Evolutionary conservation across 2,113 vertebrate species (phyloP).

Genomic region (Egretta garzetta): DNA sequence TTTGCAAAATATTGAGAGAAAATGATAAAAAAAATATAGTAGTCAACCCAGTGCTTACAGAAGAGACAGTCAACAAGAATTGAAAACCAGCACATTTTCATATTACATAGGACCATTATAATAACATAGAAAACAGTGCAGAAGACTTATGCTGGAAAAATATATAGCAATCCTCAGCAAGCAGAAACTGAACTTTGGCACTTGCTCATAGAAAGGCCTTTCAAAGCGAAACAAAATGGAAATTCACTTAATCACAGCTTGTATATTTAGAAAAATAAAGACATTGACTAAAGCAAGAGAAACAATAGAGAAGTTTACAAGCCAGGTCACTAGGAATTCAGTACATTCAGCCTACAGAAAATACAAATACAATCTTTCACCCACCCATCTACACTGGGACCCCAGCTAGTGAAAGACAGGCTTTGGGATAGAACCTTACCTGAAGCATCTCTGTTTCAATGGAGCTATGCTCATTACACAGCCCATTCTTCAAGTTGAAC

Average conservation of each 20-base stretch:
- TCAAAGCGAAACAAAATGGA: constrained; percentile 36
- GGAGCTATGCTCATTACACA: background rate
- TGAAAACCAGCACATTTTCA: constrained; percentile 52
- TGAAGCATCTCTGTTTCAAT: background rate
- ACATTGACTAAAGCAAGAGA: constrained; percentile 9
- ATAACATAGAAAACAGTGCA: constrained; percentile 44
- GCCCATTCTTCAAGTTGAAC: background rate
- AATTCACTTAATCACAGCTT: constrained; percentile 36
- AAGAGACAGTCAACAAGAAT: constrained; percentile 45
- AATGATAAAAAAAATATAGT: constrained; percentile 37
- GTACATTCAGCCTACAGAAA: constrained; percentile 34
- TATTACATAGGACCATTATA: constrained; percentile 43
- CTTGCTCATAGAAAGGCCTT: constrained; percentile 71
- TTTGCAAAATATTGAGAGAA: constrained; percentile 58
- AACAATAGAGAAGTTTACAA: background rate
- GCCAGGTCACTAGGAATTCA: constrained; percentile 12
- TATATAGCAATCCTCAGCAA: constrained; percentile 42
- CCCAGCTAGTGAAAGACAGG: background rate
- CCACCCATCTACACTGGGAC: background rate
- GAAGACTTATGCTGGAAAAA: constrained; percentile 50
- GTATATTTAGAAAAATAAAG: background rate
- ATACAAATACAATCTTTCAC: background rate
- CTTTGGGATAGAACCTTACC: background rate
- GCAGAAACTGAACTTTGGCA: constrained; percentile 78
- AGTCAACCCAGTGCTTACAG: constrained; percentile 41